Base-by-base conservation (phyloP, 2,113 vertebrate genomes). In the Onychostoma macrolepis region DNA sequence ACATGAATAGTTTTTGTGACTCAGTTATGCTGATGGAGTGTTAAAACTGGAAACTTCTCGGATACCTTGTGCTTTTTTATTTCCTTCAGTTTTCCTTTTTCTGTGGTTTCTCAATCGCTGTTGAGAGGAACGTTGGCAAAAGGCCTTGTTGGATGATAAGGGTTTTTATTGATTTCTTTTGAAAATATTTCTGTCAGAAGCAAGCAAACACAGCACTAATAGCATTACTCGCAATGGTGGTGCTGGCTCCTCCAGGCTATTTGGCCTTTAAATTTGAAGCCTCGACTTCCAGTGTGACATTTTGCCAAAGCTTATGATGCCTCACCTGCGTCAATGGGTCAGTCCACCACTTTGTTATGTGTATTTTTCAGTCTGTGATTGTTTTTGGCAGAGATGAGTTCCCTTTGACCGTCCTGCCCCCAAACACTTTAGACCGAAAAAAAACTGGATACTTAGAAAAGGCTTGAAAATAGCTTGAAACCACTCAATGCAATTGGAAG, bases 171-270 rank as follows among this genome's bases (percentile, higher is more conserved):
- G 86, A 90, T 90, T 88, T 89, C 71, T 91, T 78, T 86, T 87
- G 36, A 88, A 88, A 90, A 86, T 84, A 36, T 48, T 86, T 92
- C 82, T 90, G 88, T 92, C 80, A 90, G 74, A 89, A 75, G 85
- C 85, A 88, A 87, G 76, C 87, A 89, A 91, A 71, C 10, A 80
- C 65, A 86, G 80, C 41, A 79, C 85, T 86, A 89, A 90, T 81
- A 88, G 43, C 67, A 78, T 80, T 74, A 85, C 36, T 63, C 38
- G 45, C 58, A 30, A 72, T 75, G 71, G 33, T 79, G 65, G 74
- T 74, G 21, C 85, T 83, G 63, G 63, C 33, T 67, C 45, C n/a
- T 58, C 69, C 71, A 86, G 79, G 36, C 56, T 45, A 69, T 63
- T 90, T 88, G 85, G 67, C 61, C 33, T 48, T 63, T 43, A 53